Base-by-base conservation (phyloP, 2,888 invertebrate genomes). In the Scaptomyza reducta region DNA sequence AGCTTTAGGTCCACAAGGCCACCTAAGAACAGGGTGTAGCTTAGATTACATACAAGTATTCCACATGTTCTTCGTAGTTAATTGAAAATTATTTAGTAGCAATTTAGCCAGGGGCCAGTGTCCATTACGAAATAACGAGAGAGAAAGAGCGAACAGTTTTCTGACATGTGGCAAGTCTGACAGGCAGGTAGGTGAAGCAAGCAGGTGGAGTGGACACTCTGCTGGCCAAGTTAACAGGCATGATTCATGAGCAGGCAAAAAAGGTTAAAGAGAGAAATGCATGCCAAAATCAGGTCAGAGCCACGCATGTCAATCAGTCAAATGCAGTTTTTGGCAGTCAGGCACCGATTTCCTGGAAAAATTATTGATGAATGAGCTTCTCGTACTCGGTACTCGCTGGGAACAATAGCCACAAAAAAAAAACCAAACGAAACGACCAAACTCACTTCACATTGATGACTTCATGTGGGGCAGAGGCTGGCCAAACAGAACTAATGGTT, bases 231-330 rank as follows among this genome's bases (percentile, higher is more conserved):
- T 68, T 83, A 60, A 22, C 22, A 53, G 45, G 49, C 50, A 55
- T 79, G 88, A 88, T 65, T 85, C 82, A 83, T 64, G 80, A 46
- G 61, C 45, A 62, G 58, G 77, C 66, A 61, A 71, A 75, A 57
- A 47, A 40, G 18, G 25, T 6, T 11, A 14, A 31, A n/a, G 13
- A 35, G 13, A 13, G 11, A 50, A 53, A 55, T 54, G 58, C 65
- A 79, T 76, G 83, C 64, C 69, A 72, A 65, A 81, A 70, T 50
- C 70, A 64, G 88, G 78, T 77, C 87, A 74, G 46, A 63, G 46
- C 83, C 83, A 66, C 77, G 68, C 80, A 69, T 87, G 83, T 75
- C 83, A 83, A 88, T 88, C 83, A 88, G 55, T 73, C 78, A 69
- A 71, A 58, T 87, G 82, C 88, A 83, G 68, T 55, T 64, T 73